Base-by-base conservation (phyloP, 2,113 vertebrate species). In the Probosciger aterrimus region DNA sequence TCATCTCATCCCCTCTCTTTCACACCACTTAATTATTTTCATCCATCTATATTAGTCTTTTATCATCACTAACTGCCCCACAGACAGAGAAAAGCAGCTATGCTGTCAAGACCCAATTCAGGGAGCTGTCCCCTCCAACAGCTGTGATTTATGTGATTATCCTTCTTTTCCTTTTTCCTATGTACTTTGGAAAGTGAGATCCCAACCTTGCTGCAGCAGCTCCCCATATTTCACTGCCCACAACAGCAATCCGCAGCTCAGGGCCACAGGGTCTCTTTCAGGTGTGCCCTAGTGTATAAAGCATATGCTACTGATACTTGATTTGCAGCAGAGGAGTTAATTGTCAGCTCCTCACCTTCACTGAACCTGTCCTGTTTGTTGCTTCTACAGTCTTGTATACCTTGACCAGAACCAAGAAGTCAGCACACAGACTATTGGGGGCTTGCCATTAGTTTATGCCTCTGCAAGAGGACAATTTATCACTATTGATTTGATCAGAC, bases 1-100 rank as follows among this genome's bases (percentile, higher is more conserved):
- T 94, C 60, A 69, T 69, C 83, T 83, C 83, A 49, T 44, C 44
- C 49, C 47, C 47, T 90, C 71, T 84, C 57, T 94, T 93, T 92
- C 88, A 92, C 20, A 79, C 37, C 19, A 19, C n/a, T 81, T 93
- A 73, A 84, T 92, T 93, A 44, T 85, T 73, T 96, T 79, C 80
- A 91, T 96, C 92, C 18, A 6, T 95, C 96, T 94, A 88, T 93
- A 57, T 92, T 74, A 88, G 49, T 78, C 63, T 70, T 92, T 82
- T 74, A 77, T 69, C 83, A 73, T 39, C 77, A 57, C 39, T 27
- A 2, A 2, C 77, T 86, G 62, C 86, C 86, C 90, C 83, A 76
- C 31, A 62, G 44, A 65, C 62, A 17, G 31, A 78, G 44, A 31
- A 88, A 83, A 62, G 33, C 94, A 92, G 62, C 81, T 95, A 39